Percentiles rank a stretch among this genome's conserved stretches.
phyloP scores from a whole-genome alignment of 2,797 vertebrate genomes.

The Lithobates sylvaticus region DNA sequence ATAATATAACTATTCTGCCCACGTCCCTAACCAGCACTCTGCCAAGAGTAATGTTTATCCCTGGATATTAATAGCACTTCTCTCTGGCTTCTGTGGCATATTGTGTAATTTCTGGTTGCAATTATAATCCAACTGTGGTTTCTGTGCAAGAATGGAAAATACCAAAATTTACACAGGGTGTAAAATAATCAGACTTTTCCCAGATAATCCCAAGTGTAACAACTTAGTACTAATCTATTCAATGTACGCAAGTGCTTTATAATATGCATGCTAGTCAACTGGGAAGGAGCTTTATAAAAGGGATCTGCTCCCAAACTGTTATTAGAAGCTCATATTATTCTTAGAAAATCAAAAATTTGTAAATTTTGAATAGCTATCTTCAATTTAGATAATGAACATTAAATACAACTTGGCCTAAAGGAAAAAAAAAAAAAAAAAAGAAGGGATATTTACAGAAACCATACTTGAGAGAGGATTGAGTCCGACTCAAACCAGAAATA shows the following conservation, averaged over 20 bases:
- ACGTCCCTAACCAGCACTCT: not conserved
- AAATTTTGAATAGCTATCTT: too few species aligned
- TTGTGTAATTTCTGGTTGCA: constrained; percentile 9
- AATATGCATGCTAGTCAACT: not conserved
- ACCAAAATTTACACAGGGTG: constrained; percentile 27
- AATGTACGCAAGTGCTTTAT: not conserved
- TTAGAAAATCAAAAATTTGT: too few species aligned
- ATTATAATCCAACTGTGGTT: constrained; percentile 2
- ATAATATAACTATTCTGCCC: not conserved
- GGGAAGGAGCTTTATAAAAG: not conserved
- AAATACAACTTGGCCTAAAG: too few species aligned
- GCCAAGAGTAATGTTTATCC: constrained; percentile 16
- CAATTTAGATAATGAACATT: too few species aligned
- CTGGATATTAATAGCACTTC: constrained; percentile 39
- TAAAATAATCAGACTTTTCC: constrained; percentile 22
- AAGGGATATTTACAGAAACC: too few species aligned
- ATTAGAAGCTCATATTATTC: too few species aligned
- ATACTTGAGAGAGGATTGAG: too few species aligned
- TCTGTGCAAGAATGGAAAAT: constrained; percentile 32
- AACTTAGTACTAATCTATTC: not conserved
- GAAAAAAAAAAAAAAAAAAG: too few species aligned
- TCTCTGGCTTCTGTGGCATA: constrained; percentile 4
- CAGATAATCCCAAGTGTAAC: constrained; percentile 2
- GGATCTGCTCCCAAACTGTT: not conserved
- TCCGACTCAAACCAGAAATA: too few species aligned